Percentiles rank a stretch among this genome's conserved stretches.
Evolutionary conservation across 2,113 vertebrate genomes (phyloP).

Genomic region (Uria lomvia): DNA sequence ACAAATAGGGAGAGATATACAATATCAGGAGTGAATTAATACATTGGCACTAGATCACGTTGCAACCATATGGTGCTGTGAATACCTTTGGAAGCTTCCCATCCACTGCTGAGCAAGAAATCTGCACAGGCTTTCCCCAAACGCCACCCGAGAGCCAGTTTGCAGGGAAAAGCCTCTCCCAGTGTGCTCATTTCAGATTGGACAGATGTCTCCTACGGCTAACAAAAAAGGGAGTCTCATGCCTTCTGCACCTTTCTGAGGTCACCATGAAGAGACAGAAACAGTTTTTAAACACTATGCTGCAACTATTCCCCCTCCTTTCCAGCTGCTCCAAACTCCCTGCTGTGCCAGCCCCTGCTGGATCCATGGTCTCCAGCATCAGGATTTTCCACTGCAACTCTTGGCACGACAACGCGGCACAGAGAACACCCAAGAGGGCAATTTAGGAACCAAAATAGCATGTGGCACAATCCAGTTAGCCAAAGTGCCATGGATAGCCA

Average conservation of each 20-base stretch:
- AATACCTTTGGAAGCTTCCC: not conserved
- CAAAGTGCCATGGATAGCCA: not conserved
- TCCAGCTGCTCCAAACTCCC: not conserved
- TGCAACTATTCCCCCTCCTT: not conserved
- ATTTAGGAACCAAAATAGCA: not conserved
- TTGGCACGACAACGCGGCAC: not conserved
- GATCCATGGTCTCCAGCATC: not conserved
- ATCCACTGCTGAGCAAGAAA: not conserved
- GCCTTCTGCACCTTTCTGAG: not conserved
- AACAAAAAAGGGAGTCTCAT: not conserved
- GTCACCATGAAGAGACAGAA: not conserved
- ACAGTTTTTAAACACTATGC: not conserved
- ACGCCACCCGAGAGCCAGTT: not conserved
- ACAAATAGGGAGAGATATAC: not conserved
- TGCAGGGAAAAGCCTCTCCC: not conserved
- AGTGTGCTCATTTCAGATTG: not conserved
- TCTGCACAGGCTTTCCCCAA: not conserved
- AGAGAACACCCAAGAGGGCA: not conserved
- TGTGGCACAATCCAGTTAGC: not conserved
- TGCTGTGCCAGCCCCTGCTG: not conserved
- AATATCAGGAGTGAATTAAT: not conserved
- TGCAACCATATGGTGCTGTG: not conserved
- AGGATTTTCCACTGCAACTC: not conserved
- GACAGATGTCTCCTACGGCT: not conserved
- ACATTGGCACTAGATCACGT: not conserved